Percentiles rank a stretch among this genome's conserved stretches.
Conservation (phyloP, 2,797 vertebrate species). For the Orestias chungarensis region DNA sequence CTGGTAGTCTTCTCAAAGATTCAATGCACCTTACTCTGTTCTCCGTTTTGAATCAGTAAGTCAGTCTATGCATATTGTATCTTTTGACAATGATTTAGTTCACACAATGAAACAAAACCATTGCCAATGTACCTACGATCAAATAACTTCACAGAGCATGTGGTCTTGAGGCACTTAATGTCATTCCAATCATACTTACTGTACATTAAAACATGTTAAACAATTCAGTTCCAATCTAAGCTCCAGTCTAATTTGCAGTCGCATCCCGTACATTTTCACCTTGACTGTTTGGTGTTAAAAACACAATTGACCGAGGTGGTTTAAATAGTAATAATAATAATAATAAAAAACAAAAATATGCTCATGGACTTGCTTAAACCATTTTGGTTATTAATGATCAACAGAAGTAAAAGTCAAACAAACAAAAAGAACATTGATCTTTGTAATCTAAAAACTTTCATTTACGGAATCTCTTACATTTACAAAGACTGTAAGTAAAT, state of each 20-base stretch:
- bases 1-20: not conserved
- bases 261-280: not conserved
- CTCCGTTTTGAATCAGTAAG: not conserved
- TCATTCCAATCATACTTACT: too few species aligned
- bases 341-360: too few species aligned
- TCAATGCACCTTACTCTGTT: not conserved
- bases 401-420: not conserved
- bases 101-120: not conserved
- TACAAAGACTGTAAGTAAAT: not conserved
- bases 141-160: too few species aligned
- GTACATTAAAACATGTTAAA: too few species aligned
- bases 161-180: too few species aligned
- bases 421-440: not conserved
- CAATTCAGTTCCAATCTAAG: too few species aligned
- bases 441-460: too few species aligned
- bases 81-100: not conserved
- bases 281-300: not conserved
- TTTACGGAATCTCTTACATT: not conserved
- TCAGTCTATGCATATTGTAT: not conserved
- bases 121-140: not conserved
- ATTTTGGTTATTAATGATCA: not conserved
- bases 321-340: not conserved
- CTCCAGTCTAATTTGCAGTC: too few species aligned
- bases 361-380: not conserved
- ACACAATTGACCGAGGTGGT: not conserved